Evolutionary conservation across 2,113 vertebrate species (phyloP).

Genomic region (Coracopsis vasa): DNA sequence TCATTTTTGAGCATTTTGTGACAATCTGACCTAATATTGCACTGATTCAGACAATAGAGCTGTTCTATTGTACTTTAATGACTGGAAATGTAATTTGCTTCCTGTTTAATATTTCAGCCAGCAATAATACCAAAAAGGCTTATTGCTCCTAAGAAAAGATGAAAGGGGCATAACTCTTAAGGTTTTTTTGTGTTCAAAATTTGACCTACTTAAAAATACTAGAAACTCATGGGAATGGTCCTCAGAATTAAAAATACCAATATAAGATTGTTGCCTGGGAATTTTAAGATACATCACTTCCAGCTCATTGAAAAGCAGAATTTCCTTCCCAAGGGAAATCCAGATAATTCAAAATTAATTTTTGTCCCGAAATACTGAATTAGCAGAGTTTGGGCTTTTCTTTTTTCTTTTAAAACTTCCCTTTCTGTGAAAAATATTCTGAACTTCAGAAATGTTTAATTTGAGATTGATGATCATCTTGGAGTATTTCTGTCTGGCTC

Average conservation of each 20-base stretch:
- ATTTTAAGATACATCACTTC: constrained; percentile 61
- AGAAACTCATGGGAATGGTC: constrained; percentile 58
- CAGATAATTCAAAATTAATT: constrained; percentile 65
- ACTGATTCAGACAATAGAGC: constrained; percentile 65
- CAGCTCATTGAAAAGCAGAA: constrained; percentile 58
- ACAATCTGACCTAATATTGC: constrained; percentile 62
- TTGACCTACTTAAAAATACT: constrained; percentile 67
- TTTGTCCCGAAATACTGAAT: constrained; percentile 57
- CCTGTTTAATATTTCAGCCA: constrained; percentile 69
- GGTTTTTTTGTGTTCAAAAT: constrained; percentile 62
- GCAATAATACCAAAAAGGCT: constrained; percentile 55
- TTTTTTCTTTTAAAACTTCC: neutral
- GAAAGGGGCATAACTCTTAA: constrained; percentile 66
- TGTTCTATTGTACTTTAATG: constrained; percentile 66
- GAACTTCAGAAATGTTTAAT: constrained; percentile 12
- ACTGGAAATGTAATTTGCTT: constrained; percentile 67
- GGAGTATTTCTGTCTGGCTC: neutral
- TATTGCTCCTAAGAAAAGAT: constrained; percentile 60
- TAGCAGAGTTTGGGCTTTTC: neutral
- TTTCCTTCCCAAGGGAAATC: constrained; percentile 55
- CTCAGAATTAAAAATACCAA: constrained; percentile 68
- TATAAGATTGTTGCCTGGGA: constrained; percentile 66
- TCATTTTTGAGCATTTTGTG: constrained; percentile 56
- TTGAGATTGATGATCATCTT: neutral
- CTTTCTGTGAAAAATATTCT: neutral